Base-by-base conservation (phyloP, 2,888 invertebrate genomes). In the Standfussiana lucernea region DNA sequence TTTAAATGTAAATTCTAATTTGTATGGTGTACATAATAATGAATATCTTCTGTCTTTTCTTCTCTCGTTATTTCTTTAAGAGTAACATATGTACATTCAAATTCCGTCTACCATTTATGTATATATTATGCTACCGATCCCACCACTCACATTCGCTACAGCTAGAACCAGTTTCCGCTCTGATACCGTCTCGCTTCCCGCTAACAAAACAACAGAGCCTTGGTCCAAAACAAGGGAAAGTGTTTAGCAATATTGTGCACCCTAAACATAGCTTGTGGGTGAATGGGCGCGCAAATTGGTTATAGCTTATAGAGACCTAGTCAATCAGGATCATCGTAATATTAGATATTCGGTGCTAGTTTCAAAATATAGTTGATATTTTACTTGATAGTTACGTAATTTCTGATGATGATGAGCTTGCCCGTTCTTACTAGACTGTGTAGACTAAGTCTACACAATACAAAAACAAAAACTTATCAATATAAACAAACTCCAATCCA, bases 201-300 rank as follows among this genome's bases (percentile, higher is more conserved):
- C 50, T 77, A 0, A 0, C 50, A 50, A 42, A 6, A 18, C 42
- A 32, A 50, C 68, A 1, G 1, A 0, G 4, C 53, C 45, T 64
- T 32, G 47, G 1, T 1, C 18, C 15, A 32, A 32, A 73, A 13
- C 42, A 79, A 79, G 50, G 42, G 73, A 80, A 53, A 66, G 35
- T 80, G 56, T 42, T 50, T 15, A 50, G 35, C 42, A 21, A 74
- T 42, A 75, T 65, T 56, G 42, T 64, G 8, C 76, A 21, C 61
- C 61, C 61, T 53, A 65, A 42, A n/a, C 59, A n/a, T 37, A 32
- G 32, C 24, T 67, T 32, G 47, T 21, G 1, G 13, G 61, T 32
- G 53, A 67, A 42, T 45, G n/a, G 8, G 24, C 21, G 32, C 18
- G 24, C 21, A 8, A 42, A 72, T 50, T 72, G 42, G 28, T 53